Evolutionary conservation across 2,888 invertebrate genomes (phyloP).

Genomic region (Hoplodrina blanda): DNA sequence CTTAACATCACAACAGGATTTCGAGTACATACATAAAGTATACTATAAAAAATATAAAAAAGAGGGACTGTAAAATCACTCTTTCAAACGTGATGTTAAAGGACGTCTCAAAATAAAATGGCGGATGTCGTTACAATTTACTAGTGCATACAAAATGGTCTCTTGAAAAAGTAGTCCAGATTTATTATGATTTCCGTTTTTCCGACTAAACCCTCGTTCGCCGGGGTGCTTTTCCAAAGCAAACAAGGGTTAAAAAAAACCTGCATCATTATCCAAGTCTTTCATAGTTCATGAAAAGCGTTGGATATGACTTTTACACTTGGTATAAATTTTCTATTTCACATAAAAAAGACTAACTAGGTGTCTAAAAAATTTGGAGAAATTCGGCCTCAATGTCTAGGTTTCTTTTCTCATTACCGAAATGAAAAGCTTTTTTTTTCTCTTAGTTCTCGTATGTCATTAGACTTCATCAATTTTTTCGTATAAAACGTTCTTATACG

Average conservation of each 20-base stretch:
- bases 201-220: not conserved
- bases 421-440: not conserved
- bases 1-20: not conserved
- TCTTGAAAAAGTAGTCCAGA: not conserved
- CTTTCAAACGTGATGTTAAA: not conserved
- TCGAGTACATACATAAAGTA: not conserved
- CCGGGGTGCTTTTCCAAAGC: not conserved
- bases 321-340: no score
- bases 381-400: no score
- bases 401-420: not conserved
- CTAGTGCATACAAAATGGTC: no score
- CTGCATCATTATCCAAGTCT: not conserved
- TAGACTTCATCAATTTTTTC: not conserved
- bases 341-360: no score
- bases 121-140: not conserved
- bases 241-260: not conserved
- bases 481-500: not conserved
- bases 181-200: not conserved
- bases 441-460: not conserved
- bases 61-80: not conserved
- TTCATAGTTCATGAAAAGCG: not conserved
- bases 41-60: not conserved
- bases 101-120: conserved; percentile 3
- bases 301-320: not conserved
- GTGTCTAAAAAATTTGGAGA: no score